Base-by-base conservation (phyloP, 2,888 invertebrate species). In the Tenthredo distinguenda region DNA sequence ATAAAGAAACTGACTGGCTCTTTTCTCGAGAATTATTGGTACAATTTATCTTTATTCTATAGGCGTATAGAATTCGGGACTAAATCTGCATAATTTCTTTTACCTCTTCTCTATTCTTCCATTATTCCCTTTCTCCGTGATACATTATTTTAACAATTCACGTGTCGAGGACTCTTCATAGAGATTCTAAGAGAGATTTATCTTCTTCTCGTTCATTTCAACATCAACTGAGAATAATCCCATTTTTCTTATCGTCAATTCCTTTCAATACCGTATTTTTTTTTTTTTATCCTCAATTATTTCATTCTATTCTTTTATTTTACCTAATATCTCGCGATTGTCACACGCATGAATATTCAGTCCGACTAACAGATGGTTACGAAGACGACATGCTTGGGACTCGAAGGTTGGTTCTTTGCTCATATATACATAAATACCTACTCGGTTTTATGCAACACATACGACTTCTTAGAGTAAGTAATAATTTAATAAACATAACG, bases 321-420 rank as follows among this genome's bases (percentile, higher is more conserved):
- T 76, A n/a, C 7, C 12, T 21, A 26, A 47, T 76, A 47, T 26
- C 10, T 76, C 76, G 12, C 37, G 55, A 79, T 79, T 50, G 34
- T 79, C 79, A 40, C 58, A 21, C 50, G 68, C 31, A 68, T 68
- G 83, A 83, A 71, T 83, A 71, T 83, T 40, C 34, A 82, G 62
- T 47, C 4, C 62, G 65, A 65, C 31, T 40, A 68, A 82, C 65
- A 82, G 83, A 83, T 83, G 68, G 62, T 62, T 68, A 21, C 5
- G 68, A 37, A 26, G 58, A 6, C 34, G 65, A 71, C 68, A 71
- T 26, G 68, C 71, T 83, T 62, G 50, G 43, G n/a, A 83, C 9
- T 83, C 68, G 83, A 83, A 83, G 83, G 83, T 68, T 83, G 83
- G 43, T 31, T 55, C n/a, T 21, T 21, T 10, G 47, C 4, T 47